These are phyloP conservation scores for Nomada flava DNA, from an alignment of 2,888 invertebrate species.

Conservation along the genomic window DNA sequence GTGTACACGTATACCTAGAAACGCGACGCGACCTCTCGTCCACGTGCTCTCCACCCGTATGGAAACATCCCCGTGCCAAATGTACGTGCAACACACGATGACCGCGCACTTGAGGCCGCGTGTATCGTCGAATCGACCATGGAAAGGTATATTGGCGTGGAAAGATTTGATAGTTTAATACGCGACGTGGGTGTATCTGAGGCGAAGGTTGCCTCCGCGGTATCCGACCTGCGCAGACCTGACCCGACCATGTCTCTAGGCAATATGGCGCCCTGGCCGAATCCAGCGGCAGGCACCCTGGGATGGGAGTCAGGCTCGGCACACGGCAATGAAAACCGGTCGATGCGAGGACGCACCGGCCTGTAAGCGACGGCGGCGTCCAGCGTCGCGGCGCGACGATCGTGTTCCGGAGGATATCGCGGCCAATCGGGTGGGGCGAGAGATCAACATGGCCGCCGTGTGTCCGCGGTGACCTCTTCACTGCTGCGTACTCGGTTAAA, in stretches of 20 bases:
- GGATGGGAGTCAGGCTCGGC: constrained; percentile 39
- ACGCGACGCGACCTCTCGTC: constrained; percentile 32
- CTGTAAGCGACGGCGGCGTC: not conserved
- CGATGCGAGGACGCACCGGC: constrained; percentile 66
- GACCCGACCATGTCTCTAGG: constrained; percentile 58
- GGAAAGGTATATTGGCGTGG: constrained; percentile 12
- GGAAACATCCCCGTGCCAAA: constrained; percentile 12
- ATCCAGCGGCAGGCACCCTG: constrained; percentile 35
- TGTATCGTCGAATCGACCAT: constrained; percentile 31
- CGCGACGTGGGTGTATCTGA: constrained; percentile 65
- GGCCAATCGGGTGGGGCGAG: constrained; percentile 64
- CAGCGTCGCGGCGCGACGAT: constrained; percentile 51
- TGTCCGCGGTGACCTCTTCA: constrained; percentile 58
- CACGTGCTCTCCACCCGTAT: constrained; percentile 41
- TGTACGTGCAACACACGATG: constrained; percentile 28
- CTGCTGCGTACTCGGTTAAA: constrained; percentile 44
- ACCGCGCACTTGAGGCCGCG: constrained; percentile 41
- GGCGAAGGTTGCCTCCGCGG: constrained; percentile 54
- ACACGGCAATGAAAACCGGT: constrained; percentile 74
- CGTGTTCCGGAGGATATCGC: constrained; percentile 38
- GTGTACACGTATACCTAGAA: constrained; percentile 15
- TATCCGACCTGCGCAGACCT: constrained; percentile 70
- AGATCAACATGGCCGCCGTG: constrained; percentile 71
- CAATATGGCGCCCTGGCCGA: constrained; percentile 75
- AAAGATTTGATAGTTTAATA: constrained; percentile 34